Evolutionary conservation across 2,113 vertebrate genomes (phyloP), one percentile per base, ranked within the genome.

Genomic region (Bombycilla garrulus): DNA sequence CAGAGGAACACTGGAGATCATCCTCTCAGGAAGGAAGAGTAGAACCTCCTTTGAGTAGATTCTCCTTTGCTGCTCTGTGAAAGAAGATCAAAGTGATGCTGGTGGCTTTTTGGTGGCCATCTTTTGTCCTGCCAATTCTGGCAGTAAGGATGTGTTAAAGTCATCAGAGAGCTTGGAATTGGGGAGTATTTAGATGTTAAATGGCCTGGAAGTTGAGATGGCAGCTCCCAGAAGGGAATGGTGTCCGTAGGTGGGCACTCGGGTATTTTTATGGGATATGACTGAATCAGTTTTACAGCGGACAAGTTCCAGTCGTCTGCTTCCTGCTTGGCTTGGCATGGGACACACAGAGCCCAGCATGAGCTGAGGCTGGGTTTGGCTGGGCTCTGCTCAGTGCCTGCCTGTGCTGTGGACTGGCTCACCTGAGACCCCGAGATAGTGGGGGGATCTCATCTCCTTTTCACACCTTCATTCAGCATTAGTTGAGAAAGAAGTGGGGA

Each of bases 311-410:
- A 85, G 78, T 79, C 4, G 47, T 92, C 92, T 94, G 61, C 90
- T 96, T 93, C 85, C 79, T 96, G 95, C 88, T 95, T 95, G 36
- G 31, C 9, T 96, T 94, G 92, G 96, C 92, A 86, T 20, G 4
- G 40, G 40, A 50, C 3, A 0, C 42, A 6, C 66, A 65, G 88
- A 84, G 80, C 79, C 1, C 5, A 64, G 78, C 2, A 0, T 76
- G 88, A 82, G 88, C 57, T 57, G 15, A 45, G 88, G 29, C 31
- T 72, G 47, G 44, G 15, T 62, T 62, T 72, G 90, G 44, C 81
- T 81, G 77, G 1, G 2, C 54, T 73, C 35, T 92, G 72, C 90
- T 62, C 77, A 12, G 72, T 15, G 72, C 11, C 91, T 93, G 82
- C 8, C 56, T 62, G 56, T 40, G 54, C 35, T 20, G 36, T 65